Evolutionary conservation across 30 jellyfish, hydroid and myxozoan genomes (phyloP), one percentile per base, ranked within the genome.

Genomic region (Cassiopea andromeda): DNA sequence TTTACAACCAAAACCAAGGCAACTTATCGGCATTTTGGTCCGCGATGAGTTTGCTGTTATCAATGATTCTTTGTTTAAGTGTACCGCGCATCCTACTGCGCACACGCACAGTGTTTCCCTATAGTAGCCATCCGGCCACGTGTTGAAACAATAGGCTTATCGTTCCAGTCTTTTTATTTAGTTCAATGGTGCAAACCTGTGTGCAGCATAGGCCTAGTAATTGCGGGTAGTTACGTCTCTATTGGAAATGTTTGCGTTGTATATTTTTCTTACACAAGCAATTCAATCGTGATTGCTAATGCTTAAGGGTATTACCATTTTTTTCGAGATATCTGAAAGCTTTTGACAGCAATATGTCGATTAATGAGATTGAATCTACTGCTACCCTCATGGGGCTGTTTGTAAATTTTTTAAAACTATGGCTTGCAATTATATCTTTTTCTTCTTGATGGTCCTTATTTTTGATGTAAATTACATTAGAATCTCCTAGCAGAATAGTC

Each of bases 201-300:
- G 47, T 15, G 91, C 38, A 48, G 61, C 83, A 61, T 82, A 82
- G 18, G 12, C 87, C 71, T 82, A 60, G 69, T 82, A 60, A 82
- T 82, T 82, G 81, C 91, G 91, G 85, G 83, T 60, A 61, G 85
- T 82, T 19, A 82, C 71, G 61, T 82, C 84, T 82, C 85, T 82
- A 17, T 43, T 50, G 61, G 91, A 69, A 58, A 14, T n/a, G 61
- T 82, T 82, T 58, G 18, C 71, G 9, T 61, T 82, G 87, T 67
- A 60, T 45, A 15, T 17, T 45, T 59, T 45, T 46, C 48, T 10
- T 17, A 61, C 19, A 27, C 73, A 61, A n/a, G 16, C 85, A 59
- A 81, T 82, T 1, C 85, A 59, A 81, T 82, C 83, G 69, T 82
- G 91, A 61, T 82, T 87, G 38, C 91, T 64, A 44, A 82, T 38